Base-by-base conservation (phyloP, 2,888 invertebrate genomes). In the Dryococelus australis region DNA sequence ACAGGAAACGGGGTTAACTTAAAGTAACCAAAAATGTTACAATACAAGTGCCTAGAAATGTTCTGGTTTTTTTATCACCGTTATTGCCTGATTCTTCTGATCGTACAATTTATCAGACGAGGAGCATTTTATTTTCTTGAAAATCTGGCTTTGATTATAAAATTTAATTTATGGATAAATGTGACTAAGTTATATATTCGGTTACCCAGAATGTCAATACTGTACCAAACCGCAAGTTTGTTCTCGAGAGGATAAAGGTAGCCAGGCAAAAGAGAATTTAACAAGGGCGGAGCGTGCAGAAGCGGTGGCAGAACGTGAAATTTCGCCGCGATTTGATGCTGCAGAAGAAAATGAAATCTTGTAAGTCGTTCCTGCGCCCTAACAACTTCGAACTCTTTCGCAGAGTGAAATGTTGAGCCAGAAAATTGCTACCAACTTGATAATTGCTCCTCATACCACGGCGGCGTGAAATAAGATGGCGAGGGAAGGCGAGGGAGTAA, bases 381-480 rank as follows among this genome's bases (percentile, higher is more conserved):
- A 83, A 83, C 83, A 83, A 83, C 83, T 35, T 83, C 24, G 35
- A 83, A 26, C 53, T 85, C 87, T 81, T 88, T 84, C 85, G 51
- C 81, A 84, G 87, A 87, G 87, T 88, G 88, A 88, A 88, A 88
- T 86, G 88, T 88, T 88, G 87, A 87, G 88, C 87, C 84, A 88
- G 87, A 87, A 88, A 88, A 88, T 88, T 88, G 88, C 87, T 88
- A 87, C 87, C 87, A 88, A 88, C 88, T 88, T 88, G 87, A 88
- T 88, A 88, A 88, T 88, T 88, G 88, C 88, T 84, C 86, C 87
- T 86, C 87, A 86, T 80, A 84, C 87, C 80, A 80, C 85, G 81
- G 35, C 47, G 85, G 85, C 53, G 80, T 84, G 28, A 85, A 85
- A 85, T 85, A 85, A 87, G 85, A 85, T 78, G 51, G 27, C 35